Percentiles rank a stretch among this genome's conserved stretches.
Conservation (phyloP, 2,888 invertebrate genomes). For the Drosophila parthenogenetica region DNA sequence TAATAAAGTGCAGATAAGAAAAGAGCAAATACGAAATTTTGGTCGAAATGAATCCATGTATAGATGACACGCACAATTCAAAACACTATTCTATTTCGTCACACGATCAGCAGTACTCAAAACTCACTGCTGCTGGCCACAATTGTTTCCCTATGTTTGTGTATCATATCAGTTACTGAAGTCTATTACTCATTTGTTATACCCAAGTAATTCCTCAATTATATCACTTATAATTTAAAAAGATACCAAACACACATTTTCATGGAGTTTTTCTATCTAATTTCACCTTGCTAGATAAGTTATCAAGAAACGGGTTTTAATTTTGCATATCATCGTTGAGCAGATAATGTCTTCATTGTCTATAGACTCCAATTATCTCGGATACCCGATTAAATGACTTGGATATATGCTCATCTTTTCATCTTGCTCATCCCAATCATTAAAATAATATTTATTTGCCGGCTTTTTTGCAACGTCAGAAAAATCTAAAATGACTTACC, state of each 20-base stretch:
- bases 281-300: conserved; percentile 33
- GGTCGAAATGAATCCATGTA: not conserved
- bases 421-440: not conserved
- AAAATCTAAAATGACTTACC: conserved; percentile 76
- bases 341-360: conserved; percentile 7
- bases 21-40: conserved; percentile 12
- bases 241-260: conserved; percentile 3
- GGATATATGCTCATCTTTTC: conserved; percentile 3
- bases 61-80: conserved; percentile 1
- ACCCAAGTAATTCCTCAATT: conserved; percentile 9
- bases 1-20: conserved; percentile 30
- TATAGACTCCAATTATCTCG: not conserved
- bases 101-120: not conserved
- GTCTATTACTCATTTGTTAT: conserved; percentile 13
- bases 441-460: not conserved
- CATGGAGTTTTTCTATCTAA: conserved; percentile 19
- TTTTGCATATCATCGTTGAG: conserved; percentile 17
- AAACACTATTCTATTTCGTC: conserved; percentile 1
- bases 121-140: not conserved
- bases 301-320: conserved; percentile 16
- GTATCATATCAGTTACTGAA: not conserved
- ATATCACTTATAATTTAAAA: conserved; percentile 6
- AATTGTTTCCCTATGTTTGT: conserved; percentile 4
- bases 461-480: conserved; percentile 2
- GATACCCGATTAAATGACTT: conserved; percentile 8